These are phyloP conservation scores for Mamestra configurata DNA, from an alignment of 1,140 invertebrate genomes.

Conservation along the genomic window DNA sequence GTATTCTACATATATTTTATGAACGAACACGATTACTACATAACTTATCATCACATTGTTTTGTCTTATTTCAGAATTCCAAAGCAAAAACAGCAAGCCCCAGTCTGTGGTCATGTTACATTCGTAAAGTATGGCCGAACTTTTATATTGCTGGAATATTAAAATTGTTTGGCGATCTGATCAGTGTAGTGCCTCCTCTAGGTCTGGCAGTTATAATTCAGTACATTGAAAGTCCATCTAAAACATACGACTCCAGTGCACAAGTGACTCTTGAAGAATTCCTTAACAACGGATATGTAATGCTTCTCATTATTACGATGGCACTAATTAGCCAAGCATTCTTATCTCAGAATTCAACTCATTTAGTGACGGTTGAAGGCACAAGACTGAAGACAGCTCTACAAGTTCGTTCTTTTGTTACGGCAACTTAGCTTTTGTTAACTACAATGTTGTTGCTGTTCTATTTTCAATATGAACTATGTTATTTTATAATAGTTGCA, in stretches of 20 bases:
- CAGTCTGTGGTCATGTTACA: slow-evolving; percentile 90
- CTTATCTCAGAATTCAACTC: slow-evolving; percentile 95
- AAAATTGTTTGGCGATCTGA: slow-evolving; percentile 93
- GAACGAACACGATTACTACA: slow-evolving; percentile 1
- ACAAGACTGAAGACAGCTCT: slow-evolving; percentile 93
- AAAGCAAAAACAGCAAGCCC: slow-evolving; percentile 55
- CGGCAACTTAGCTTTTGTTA: slow-evolving; percentile 10
- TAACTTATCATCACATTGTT: neutral
- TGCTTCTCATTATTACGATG: slow-evolving; percentile 92
- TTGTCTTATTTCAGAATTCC: slow-evolving; percentile 65
- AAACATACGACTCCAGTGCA: slow-evolving; percentile 53
- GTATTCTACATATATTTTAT: neutral
- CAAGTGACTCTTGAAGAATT: slow-evolving; percentile 88
- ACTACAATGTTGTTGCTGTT: slow-evolving; percentile 20
- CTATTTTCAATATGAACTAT: neutral
- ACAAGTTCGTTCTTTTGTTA: slow-evolving; percentile 88
- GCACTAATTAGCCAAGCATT: slow-evolving; percentile 93
- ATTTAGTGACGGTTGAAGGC: slow-evolving; percentile 94
- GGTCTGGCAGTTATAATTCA: slow-evolving; percentile 92
- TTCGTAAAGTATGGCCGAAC: slow-evolving; percentile 91
- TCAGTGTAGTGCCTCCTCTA: slow-evolving; percentile 93
- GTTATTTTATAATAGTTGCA: slow-evolving; percentile 39
- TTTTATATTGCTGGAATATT: slow-evolving; percentile 92
- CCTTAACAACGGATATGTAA: slow-evolving; percentile 93
- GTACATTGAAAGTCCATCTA: slow-evolving; percentile 87